Conservation (phyloP, 1,140 invertebrate species). For the Leptestheria dahalacensis region DNA sequence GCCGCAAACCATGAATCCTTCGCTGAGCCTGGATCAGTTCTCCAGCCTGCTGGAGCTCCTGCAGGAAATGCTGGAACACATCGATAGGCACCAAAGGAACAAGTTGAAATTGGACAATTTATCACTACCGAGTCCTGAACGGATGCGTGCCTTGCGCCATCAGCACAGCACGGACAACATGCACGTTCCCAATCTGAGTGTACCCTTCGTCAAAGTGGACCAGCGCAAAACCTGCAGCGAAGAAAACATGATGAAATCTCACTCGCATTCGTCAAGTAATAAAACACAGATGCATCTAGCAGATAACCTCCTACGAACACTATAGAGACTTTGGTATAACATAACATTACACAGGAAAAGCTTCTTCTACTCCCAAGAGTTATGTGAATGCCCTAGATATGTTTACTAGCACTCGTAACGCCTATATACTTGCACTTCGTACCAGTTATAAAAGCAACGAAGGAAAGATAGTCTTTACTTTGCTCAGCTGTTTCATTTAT, state of each 20-base stretch:
- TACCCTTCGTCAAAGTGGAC: conserved; percentile 66
- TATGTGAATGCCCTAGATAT: too few species aligned
- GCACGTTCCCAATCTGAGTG: conserved; percentile 64
- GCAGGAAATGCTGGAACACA: conserved; percentile 84
- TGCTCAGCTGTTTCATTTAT: too few species aligned
- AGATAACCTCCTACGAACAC: not conserved
- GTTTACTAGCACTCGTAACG: too few species aligned
- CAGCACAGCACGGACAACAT: conserved; percentile 74
- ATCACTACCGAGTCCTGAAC: conserved; percentile 53
- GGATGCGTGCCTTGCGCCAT: conserved; percentile 56
- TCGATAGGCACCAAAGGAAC: conserved; percentile 69
- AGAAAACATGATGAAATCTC: conserved; percentile 71
- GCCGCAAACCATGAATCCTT: conserved; percentile 81
- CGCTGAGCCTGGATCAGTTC: conserved; percentile 80
- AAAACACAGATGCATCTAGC: conserved; percentile 15
- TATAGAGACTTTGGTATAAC: too few species aligned
- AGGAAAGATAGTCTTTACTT: too few species aligned
- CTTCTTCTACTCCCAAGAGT: too few species aligned
- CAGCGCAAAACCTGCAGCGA: conserved; percentile 72
- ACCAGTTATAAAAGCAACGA: too few species aligned
- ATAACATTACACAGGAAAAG: too few species aligned
- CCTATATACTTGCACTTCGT: too few species aligned
- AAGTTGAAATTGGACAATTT: conserved; percentile 66
- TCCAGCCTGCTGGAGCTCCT: conserved; percentile 67
- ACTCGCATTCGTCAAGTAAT: conserved; percentile 32